Evolutionary conservation across 92 coral and sea anemone species (phyloP).

Genomic region (Paragorgia papillata): DNA sequence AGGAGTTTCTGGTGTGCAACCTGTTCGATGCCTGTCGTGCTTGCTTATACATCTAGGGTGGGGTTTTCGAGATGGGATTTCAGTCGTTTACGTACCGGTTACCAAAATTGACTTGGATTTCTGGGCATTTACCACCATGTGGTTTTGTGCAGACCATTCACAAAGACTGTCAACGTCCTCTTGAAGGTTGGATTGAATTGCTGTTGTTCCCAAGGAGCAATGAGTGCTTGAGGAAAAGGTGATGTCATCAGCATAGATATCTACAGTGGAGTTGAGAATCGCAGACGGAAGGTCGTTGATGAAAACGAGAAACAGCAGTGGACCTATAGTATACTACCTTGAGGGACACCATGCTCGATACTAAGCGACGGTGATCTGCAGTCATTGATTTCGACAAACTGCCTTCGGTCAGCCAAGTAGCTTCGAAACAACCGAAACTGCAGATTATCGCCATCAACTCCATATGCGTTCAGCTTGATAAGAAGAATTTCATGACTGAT

Average conservation of each 20-base stretch:
- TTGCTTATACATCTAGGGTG: not conserved
- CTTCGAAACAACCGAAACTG: not conserved
- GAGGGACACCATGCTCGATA: constrained; percentile 34
- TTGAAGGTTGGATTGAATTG: not conserved
- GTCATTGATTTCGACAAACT: constrained; percentile 23
- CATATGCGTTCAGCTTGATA: constrained; percentile 23
- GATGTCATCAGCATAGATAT: constrained; percentile 28
- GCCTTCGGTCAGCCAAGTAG: constrained; percentile 38
- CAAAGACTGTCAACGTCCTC: not conserved
- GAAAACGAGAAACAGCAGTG: constrained; percentile 7
- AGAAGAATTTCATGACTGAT: not conserved
- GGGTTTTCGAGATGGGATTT: not conserved
- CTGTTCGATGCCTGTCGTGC: not conserved
- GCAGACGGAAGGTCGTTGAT: constrained; percentile 18
- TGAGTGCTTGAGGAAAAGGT: not conserved
- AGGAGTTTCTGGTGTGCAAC: not conserved
- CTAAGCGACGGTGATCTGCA: not conserved
- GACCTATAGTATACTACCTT: constrained; percentile 31
- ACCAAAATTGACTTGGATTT: constrained; percentile 18
- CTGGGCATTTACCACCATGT: constrained; percentile 23
- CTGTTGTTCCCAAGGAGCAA: not conserved
- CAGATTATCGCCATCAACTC: constrained; percentile 17
- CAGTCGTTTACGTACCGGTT: constrained; percentile 39
- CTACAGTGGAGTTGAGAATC: not conserved
- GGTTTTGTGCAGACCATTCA: constrained; percentile 26